phyloP scores from a whole-genome alignment of 1,140 invertebrate species.

The Tachypleus tridentatus region DNA sequence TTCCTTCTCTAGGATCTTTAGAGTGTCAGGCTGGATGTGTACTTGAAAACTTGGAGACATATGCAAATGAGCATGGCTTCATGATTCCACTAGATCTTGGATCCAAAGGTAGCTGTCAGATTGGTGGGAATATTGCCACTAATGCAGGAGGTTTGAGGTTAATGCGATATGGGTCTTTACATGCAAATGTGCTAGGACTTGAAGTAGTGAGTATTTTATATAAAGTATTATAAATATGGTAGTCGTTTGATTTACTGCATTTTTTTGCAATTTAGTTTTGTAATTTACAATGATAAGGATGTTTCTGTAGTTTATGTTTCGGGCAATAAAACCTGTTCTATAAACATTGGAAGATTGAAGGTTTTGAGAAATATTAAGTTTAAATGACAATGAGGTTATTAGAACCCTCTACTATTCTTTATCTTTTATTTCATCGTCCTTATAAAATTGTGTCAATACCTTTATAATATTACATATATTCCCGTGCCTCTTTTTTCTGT shows the following conservation, averaged over 20 bases:
- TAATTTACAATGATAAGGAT: too few relatives aligned
- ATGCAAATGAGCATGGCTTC: constrained; percentile 55
- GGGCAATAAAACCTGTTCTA: too few relatives aligned
- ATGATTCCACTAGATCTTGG: constrained; percentile 94
- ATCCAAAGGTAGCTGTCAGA: constrained; percentile 91
- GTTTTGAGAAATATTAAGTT: too few relatives aligned
- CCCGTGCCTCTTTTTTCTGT: too few relatives aligned
- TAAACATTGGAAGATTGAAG: too few relatives aligned
- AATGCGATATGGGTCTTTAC: constrained; percentile 87
- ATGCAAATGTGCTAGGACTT: constrained; percentile 80
- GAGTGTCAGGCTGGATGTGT: constrained; percentile 87
- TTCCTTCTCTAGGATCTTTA: constrained; percentile 50
- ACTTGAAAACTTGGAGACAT: constrained; percentile 68
- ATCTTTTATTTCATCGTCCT: too few relatives aligned
- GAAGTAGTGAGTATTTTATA: constrained; percentile 59
- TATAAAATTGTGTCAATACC: too few relatives aligned
- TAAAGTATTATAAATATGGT: constrained; percentile 1
- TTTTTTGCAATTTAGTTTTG: too few relatives aligned
- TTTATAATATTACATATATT: too few relatives aligned
- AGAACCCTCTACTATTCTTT: too few relatives aligned
- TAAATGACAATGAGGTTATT: too few relatives aligned
- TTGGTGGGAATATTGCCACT: constrained; percentile 93
- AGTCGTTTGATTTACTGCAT: background rate
- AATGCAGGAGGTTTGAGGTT: constrained; percentile 90
- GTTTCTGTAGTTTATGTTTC: too few relatives aligned